These are phyloP conservation scores for Acrobasis consociella DNA, from an alignment of 2,888 invertebrate genomes.

Conservation along the genomic window DNA sequence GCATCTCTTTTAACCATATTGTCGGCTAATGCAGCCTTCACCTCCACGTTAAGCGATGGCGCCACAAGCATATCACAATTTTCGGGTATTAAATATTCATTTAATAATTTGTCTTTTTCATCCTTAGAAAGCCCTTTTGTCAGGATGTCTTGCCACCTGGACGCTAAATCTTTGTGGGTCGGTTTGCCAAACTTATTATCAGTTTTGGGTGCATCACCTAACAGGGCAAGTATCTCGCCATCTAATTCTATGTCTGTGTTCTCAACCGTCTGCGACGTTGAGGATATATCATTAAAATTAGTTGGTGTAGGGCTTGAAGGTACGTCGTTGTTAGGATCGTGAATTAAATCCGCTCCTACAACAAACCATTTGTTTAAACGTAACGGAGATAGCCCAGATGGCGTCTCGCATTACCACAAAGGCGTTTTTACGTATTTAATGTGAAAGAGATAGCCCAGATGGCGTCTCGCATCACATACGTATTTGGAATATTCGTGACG, in stretches of 20 bases:
- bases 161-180: background rate
- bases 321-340: background rate
- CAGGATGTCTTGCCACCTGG: background rate
- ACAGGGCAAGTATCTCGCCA: background rate
- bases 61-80: constrained; percentile 1
- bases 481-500: background rate
- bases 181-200: background rate
- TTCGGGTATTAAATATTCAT: background rate
- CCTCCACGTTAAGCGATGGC: background rate
- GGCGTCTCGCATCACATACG: constrained; percentile 2
- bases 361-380: constrained; percentile 1
- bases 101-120: background rate
- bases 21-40: constrained; percentile 14
- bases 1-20: constrained; percentile 17
- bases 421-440: background rate
- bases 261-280: background rate
- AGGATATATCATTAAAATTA: background rate
- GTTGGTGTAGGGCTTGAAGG: background rate
- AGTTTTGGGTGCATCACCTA: background rate
- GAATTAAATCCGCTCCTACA: background rate
- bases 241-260: background rate
- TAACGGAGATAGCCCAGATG: constrained; percentile 2
- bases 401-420: constrained; percentile 1
- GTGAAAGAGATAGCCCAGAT: constrained; percentile 5
- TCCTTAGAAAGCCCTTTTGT: background rate